Conservation (phyloP, 2,113 vertebrate species). For the Hymenochirus boettgeri region DNA sequence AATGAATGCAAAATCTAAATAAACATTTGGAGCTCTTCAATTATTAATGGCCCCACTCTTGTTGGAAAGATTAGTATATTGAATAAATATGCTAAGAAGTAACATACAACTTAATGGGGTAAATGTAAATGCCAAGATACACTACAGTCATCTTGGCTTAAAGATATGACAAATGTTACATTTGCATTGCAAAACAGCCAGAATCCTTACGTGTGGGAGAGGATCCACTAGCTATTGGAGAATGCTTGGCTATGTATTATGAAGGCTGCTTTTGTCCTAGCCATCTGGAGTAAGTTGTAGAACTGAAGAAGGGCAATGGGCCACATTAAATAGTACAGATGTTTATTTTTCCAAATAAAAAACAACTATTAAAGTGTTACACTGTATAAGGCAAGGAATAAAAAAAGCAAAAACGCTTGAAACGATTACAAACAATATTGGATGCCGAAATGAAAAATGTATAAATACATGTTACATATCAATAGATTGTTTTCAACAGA, state of each 20-base stretch:
- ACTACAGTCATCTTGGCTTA: slow-evolving; percentile 25
- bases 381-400: no score
- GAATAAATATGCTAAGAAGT: no score
- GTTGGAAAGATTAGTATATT: no score
- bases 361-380: no score
- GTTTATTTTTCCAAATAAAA: background rate
- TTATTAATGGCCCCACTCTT: background rate
- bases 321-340: background rate
- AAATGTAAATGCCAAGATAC: slow-evolving; percentile 14
- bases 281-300: background rate
- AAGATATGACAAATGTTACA: slow-evolving; percentile 4
- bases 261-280: slow-evolving; percentile 9
- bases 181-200: slow-evolving; percentile 30
- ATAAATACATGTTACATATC: no score
- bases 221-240: slow-evolving; percentile 1
- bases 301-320: background rate
- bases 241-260: slow-evolving; percentile 8
- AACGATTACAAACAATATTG: no score
- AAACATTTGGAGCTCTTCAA: no score
- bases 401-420: no score
- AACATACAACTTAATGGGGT: slow-evolving; percentile 15
- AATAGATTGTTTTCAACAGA: no score
- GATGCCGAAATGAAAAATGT: no score
- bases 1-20: no score
- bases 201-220: slow-evolving; percentile 11